Base-by-base conservation (phyloP, 1,140 invertebrate species). In the Hestina assimilis region DNA sequence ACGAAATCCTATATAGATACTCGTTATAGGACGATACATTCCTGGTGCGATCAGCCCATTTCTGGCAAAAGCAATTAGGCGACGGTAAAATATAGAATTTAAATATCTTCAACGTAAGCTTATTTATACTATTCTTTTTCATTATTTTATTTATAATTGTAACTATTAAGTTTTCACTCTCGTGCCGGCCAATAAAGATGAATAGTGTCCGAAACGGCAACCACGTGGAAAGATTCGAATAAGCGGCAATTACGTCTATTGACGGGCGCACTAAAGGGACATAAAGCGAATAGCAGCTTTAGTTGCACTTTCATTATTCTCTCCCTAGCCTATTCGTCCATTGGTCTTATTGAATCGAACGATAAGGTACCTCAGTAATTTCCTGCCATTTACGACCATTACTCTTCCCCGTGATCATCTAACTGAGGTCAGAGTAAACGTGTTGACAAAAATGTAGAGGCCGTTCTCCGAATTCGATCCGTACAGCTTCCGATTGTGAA, bases 371-470 rank as follows among this genome's bases (percentile, higher is more conserved):
- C 73, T 67, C 73, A 58, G 83, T 87, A 83, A 87, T 87, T 87
- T 87, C 83, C 81, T 80, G 74, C 76, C 81, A 87, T 87, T 87
- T 84, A 76, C 74, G 68, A 79, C 70, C 84, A 86, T 87, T 84
- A 79, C 78, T 83, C 78, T 79, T 76, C 63, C 68, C 71, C 70
- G 70, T 81, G 75, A 85, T 81, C 81, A 75, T 59, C 68, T 72
- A 70, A 75, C 67, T 60, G 72, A 31, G 66, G 72, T 72, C 73
- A 66, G 75, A 72, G 74, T 60, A 65, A 69, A 65, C 43, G 58
- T 70, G 63, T 69, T 67, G 67, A 75, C 67, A 70, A 75, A 75
- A 70, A 72, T 65, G 57, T 66, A 64, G 65, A 66, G 64, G 48
- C 28, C 21, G 58, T 60, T 57, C 60, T 35, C 19, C n/a, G 29